Percentiles rank a stretch among this genome's conserved stretches.
These are phyloP conservation scores for Osmerus eperlanus DNA, from an alignment of 2,113 vertebrate species.

Conservation along the genomic window DNA sequence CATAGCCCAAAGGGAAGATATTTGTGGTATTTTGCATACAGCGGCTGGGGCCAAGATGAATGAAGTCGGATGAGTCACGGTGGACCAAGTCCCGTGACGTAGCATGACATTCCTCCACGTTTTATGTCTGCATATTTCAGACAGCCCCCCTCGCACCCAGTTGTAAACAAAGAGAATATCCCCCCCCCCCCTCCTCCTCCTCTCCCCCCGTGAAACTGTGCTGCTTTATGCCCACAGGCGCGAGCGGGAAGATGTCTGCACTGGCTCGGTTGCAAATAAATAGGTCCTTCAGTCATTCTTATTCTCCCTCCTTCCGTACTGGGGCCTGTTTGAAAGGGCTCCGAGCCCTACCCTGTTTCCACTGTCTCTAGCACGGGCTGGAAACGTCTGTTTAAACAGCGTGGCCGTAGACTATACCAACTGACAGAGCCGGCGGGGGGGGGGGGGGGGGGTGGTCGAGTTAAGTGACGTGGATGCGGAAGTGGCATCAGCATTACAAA, in stretches of 20 bases:
- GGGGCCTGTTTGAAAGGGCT: not conserved
- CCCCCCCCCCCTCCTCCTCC: not conserved
- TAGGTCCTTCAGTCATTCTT: not conserved
- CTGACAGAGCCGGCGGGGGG: not conserved
- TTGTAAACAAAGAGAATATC: slow-evolving; percentile 3
- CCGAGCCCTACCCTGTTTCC: not conserved
- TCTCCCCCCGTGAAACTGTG: too few species aligned
- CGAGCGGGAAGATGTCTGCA: not conserved
- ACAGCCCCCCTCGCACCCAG: not conserved
- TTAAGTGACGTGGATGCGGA: not conserved
- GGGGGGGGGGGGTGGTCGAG: too few species aligned
- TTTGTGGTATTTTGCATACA: not conserved
- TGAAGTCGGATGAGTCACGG: not conserved
- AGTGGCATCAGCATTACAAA: not conserved
- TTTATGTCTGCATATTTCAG: slow-evolving; percentile 1
- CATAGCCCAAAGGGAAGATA: not conserved
- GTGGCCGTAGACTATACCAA: not conserved
- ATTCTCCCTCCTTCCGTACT: not conserved
- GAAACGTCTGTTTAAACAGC: not conserved
- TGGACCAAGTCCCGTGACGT: not conserved
- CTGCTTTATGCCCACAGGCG: not conserved
- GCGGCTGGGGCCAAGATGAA: not conserved
- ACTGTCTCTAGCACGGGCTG: too few species aligned
- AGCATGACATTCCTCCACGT: not conserved
- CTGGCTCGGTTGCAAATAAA: not conserved